phyloP scores from a whole-genome alignment of 2,888 invertebrate species.

The Tupiocoris notatus region DNA sequence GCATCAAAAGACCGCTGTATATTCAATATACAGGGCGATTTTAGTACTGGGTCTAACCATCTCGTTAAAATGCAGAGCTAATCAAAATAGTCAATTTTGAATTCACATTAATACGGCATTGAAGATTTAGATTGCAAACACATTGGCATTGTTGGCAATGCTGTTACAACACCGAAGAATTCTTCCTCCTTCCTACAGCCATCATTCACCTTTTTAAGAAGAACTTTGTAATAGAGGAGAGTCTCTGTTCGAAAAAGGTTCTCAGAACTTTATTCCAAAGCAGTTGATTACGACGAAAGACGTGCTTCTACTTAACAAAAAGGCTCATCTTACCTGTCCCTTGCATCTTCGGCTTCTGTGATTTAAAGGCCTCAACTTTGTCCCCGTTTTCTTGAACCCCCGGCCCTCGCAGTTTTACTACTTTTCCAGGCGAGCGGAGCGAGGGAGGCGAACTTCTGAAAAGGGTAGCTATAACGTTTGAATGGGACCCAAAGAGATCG shows the following conservation, averaged over 20 bases:
- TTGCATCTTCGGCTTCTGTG: conserved; percentile 3
- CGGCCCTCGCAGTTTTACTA: not conserved
- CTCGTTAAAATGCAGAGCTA: no score
- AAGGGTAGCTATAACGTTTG: not conserved
- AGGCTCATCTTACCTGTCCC: conserved; percentile 25
- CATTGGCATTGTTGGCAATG: not conserved
- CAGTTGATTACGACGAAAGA: conserved; percentile 38
- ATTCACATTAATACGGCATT: no score
- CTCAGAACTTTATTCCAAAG: conserved; percentile 37
- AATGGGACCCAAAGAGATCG: not conserved
- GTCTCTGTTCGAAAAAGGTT: conserved; percentile 33
- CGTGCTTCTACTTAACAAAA: conserved; percentile 35
- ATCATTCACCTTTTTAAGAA: conserved; percentile 3
- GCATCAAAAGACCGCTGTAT: no score
- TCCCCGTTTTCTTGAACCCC: not conserved
- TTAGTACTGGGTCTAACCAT: no score
- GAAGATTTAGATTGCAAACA: no score
- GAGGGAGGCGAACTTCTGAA: not conserved
- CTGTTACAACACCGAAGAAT: not conserved
- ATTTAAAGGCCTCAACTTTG: conserved; percentile 24
- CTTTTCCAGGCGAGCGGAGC: not conserved
- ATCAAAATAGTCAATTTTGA: no score
- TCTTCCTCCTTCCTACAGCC: not conserved
- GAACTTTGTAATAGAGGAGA: conserved; percentile 33
- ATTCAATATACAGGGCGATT: no score